Percentiles rank a stretch among this genome's conserved stretches.
Evolutionary conservation across 2,888 invertebrate species (phyloP).

Genomic region (Andrena camellia): DNA sequence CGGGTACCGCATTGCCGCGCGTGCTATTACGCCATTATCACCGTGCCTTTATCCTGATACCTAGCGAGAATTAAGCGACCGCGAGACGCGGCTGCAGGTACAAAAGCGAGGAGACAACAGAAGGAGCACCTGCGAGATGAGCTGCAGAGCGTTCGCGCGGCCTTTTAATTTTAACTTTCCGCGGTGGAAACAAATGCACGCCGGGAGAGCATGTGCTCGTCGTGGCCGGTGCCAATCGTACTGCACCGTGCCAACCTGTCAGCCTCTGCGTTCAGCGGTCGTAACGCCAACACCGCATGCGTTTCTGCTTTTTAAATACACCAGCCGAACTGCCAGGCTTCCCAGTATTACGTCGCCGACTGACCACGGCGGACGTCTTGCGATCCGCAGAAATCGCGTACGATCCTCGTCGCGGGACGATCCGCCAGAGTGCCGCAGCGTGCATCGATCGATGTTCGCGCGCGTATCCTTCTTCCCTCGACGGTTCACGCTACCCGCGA

Average conservation of each 20-base stretch:
- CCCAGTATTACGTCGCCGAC: slow-evolving; percentile 75
- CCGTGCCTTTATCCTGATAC: background rate
- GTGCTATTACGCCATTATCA: background rate
- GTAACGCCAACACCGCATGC: slow-evolving; percentile 34
- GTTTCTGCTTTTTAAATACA: slow-evolving; percentile 78
- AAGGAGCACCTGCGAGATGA: background rate
- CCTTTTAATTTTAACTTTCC: slow-evolving; percentile 26
- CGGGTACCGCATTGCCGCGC: no score
- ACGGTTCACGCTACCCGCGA: background rate
- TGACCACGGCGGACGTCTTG: slow-evolving; percentile 72
- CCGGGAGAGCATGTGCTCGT: slow-evolving; percentile 30
- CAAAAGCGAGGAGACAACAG: background rate
- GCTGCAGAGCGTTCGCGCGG: background rate
- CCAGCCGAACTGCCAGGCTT: slow-evolving; percentile 70
- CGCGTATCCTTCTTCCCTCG: background rate
- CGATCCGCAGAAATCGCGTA: slow-evolving; percentile 40
- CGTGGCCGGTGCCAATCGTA: slow-evolving; percentile 43
- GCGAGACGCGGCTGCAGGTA: background rate
- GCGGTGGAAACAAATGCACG: slow-evolving; percentile 18
- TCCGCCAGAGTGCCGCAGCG: slow-evolving; percentile 11
- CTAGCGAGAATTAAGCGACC: background rate
- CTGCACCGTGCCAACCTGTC: slow-evolving; percentile 35
- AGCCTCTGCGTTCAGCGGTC: slow-evolving; percentile 17
- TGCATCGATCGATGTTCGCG: slow-evolving; percentile 13
- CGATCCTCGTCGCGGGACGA: slow-evolving; percentile 2